phyloP scores from a whole-genome alignment of 2,113 vertebrate genomes.

The Leiothrix lutea region DNA sequence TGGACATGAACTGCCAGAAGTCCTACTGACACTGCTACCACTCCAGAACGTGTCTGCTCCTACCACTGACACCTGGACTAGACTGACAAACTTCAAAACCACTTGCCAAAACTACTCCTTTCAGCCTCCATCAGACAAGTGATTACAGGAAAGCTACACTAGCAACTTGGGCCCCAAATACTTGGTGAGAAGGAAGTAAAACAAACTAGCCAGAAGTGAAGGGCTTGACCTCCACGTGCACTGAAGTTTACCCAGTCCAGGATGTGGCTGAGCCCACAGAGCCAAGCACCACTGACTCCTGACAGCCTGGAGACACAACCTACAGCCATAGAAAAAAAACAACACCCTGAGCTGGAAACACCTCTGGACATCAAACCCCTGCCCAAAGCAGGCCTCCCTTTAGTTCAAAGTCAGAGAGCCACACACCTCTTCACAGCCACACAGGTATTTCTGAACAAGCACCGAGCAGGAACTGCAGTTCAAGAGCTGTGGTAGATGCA shows the following conservation, averaged over 20 bases:
- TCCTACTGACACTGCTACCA: neutral
- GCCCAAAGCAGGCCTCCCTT: neutral
- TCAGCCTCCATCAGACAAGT: neutral
- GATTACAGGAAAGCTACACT: neutral
- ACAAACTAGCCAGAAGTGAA: neutral
- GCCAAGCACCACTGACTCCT: neutral
- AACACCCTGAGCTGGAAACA: fast-evolving
- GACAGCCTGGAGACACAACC: fast-evolving
- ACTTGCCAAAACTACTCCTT: neutral
- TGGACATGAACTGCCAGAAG: neutral
- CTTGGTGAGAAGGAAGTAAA: fast-evolving
- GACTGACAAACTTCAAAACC: neutral
- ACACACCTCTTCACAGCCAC: fast-evolving
- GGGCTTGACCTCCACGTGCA: fast-evolving
- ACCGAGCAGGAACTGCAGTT: fast-evolving
- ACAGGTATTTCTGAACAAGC: neutral
- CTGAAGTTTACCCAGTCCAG: fast-evolving
- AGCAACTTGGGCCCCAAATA: neutral
- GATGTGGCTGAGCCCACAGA: fast-evolving
- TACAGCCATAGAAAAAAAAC: fast-evolving
- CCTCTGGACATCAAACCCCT: neutral
- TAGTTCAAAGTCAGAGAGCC: neutral
- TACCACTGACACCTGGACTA: fast-evolving
- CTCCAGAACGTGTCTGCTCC: neutral
- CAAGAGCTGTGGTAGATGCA: fast-evolving